These are phyloP conservation scores for Pachyseris speciosa DNA, from an alignment of 64 coral and sea anemone genomes.

Conservation along the genomic window DNA sequence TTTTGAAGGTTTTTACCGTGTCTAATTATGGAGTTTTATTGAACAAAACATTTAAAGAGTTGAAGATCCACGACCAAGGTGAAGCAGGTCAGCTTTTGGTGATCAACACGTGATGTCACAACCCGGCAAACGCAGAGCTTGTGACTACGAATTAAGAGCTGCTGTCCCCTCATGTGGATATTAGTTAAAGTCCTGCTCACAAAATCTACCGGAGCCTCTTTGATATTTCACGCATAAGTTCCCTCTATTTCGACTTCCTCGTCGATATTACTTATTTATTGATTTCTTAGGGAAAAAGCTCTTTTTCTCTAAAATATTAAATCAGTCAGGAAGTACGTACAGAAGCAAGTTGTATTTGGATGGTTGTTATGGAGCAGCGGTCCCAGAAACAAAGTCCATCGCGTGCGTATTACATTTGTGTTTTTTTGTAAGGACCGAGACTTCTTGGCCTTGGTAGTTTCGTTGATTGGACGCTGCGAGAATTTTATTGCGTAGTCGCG, in stretches of 20 bases:
- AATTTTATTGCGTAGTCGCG: constrained; percentile 23
- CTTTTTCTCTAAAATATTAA: not conserved
- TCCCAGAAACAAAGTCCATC: not conserved
- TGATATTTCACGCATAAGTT: not conserved
- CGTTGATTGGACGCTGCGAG: constrained; percentile 15
- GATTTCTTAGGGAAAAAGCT: not conserved
- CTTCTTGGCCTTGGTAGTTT: not conserved
- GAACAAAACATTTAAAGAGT: not conserved
- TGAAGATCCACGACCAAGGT: not conserved
- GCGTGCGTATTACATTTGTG: constrained; percentile 9
- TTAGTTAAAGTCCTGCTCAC: not conserved
- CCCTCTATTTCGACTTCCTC: not conserved
- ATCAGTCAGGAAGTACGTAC: not conserved
- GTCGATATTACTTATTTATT: not conserved
- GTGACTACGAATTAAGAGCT: not conserved
- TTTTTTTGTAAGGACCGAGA: constrained; percentile 26
- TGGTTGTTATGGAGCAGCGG: not conserved
- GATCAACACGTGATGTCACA: not conserved
- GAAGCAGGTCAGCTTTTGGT: not conserved
- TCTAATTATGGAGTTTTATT: not conserved
- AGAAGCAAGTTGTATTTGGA: not conserved
- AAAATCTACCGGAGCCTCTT: not conserved
- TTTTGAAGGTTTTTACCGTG: too few species aligned
- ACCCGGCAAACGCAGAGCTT: not conserved
- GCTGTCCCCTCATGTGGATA: not conserved